A percentile compares a stretch with the other conserved stretches of the same genome.
Conservation (phyloP, 2,113 vertebrate genomes). For the Turnix velox region DNA sequence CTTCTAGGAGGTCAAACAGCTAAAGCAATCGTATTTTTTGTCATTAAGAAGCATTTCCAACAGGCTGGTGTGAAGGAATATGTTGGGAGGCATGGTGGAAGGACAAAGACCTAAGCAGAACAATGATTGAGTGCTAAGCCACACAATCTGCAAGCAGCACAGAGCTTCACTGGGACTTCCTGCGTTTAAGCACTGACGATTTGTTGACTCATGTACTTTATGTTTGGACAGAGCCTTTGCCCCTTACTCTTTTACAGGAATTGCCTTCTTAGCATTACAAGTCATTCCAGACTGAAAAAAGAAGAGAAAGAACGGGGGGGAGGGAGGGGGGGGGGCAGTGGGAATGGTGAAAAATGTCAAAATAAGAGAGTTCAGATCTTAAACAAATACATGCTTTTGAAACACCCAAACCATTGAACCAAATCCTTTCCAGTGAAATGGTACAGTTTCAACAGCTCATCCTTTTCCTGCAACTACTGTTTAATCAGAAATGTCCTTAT, state of each 20-base stretch:
- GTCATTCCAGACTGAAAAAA: neutral
- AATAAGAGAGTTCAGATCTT: neutral
- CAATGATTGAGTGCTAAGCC: neutral
- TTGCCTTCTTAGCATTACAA: neutral
- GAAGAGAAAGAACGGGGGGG: rapidly evolving
- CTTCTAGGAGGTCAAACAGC: neutral
- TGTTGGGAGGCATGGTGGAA: neutral
- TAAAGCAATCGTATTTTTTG: neutral
- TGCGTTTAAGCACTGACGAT: neutral
- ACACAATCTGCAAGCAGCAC: neutral
- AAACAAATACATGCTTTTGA: neutral
- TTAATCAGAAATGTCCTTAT: neutral
- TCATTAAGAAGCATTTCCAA: neutral
- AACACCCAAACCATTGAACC: neutral
- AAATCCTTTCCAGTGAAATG: neutral
- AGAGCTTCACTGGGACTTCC: neutral
- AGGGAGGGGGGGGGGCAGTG: rapidly evolving
- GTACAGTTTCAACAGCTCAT: neutral
- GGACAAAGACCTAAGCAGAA: neutral
- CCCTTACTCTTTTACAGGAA: neutral
- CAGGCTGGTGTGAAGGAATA: neutral
- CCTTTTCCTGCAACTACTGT: neutral
- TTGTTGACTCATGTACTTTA: neutral
- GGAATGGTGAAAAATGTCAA: neutral
- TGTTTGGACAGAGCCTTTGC: neutral